phyloP scores from a whole-genome alignment of 1,140 invertebrate species.

The Bicyclus anynana region DNA sequence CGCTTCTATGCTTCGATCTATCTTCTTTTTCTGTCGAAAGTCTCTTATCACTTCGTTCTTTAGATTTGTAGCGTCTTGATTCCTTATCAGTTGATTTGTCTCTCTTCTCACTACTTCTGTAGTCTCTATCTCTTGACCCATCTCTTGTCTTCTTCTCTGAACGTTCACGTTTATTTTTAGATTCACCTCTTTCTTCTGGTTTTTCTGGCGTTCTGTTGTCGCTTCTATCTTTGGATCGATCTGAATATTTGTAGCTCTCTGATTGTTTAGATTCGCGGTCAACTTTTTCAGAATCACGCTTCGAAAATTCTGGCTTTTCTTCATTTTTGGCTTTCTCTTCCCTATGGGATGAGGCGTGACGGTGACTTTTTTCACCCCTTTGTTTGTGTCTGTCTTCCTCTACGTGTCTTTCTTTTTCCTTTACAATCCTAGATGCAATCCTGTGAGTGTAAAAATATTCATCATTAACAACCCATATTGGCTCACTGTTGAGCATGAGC shows the following conservation, averaged over 20 bases:
- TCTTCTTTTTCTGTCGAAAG: no score
- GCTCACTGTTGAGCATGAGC: no score
- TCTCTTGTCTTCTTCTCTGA: slow-evolving; percentile 6
- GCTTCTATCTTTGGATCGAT: slow-evolving; percentile 9
- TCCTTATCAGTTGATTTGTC: slow-evolving; percentile 4
- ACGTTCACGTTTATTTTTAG: slow-evolving; percentile 10
- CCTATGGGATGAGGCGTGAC: slow-evolving; percentile 9
- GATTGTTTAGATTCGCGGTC: background rate
- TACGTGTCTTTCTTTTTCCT: slow-evolving; percentile 26
- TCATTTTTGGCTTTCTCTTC: slow-evolving; percentile 8
- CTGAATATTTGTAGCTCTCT: slow-evolving; percentile 6
- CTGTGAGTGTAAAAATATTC: no score
- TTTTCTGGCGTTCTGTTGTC: background rate
- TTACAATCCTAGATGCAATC: no score
- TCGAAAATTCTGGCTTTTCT: slow-evolving; percentile 1
- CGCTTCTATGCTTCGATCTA: slow-evolving; percentile 25
- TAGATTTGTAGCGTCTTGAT: background rate
- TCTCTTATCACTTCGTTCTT: no score
- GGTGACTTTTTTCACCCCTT: slow-evolving; percentile 32
- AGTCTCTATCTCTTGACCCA: slow-evolving; percentile 5
- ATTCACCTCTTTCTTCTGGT: slow-evolving; percentile 3
- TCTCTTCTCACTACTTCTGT: slow-evolving; percentile 1
- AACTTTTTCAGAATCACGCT: slow-evolving; percentile 1
- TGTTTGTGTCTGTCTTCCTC: slow-evolving; percentile 35
- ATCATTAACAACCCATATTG: no score